Evolutionary conservation across 2,888 invertebrate species (phyloP), one percentile per base, ranked within the genome.

Genomic region (Neoascia interrupta): DNA sequence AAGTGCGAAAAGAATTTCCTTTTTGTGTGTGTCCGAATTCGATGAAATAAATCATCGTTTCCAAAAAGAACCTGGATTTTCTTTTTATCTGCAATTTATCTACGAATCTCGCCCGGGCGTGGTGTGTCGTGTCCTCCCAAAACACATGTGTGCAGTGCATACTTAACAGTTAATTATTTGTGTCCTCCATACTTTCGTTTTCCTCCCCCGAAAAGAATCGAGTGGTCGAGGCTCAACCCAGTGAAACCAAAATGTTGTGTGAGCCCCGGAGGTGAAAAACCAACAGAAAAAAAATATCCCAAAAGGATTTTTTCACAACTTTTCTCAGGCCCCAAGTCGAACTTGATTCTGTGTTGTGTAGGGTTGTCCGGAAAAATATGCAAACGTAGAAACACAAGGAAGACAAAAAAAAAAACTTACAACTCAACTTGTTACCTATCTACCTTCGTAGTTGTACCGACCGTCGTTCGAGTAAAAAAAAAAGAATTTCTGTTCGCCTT

Each of bases 391-490:
- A 73, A 49, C 41, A 31, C n/a, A 60, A 51, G 41, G 15, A 53
- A 51, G 3, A 49, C 8, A 31, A 21, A 43, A 58, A 19, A 41
- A 54, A 79, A 66, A 79, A 56, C 79, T 49, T 72, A 72, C 72
- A 72, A 79, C 66, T 61, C 73, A 79, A 79, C 72, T 79, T 73
- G 73, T 68, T 73, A 79, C 66, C 79, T 72, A 54, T 43, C 69
- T 56, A 60, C 21, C 54, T 15, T 26, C 34, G n/a, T n/a, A n/a
- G n/a, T n/a, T 64, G 64, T 72, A 58, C 58, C 60, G 58, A 70
- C 70, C 31, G 61, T 63, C 47, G 60, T 47, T 60, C 45, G 60
- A 61, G 53, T 49, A 51, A 60, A 60, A 51, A n/a, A n/a, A n/a
- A n/a, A n/a, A n/a, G 45, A 47, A 11, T 51, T 43, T 43, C 43